phyloP scores from a whole-genome alignment of 2,888 invertebrate genomes.

The Arenicola marina region DNA sequence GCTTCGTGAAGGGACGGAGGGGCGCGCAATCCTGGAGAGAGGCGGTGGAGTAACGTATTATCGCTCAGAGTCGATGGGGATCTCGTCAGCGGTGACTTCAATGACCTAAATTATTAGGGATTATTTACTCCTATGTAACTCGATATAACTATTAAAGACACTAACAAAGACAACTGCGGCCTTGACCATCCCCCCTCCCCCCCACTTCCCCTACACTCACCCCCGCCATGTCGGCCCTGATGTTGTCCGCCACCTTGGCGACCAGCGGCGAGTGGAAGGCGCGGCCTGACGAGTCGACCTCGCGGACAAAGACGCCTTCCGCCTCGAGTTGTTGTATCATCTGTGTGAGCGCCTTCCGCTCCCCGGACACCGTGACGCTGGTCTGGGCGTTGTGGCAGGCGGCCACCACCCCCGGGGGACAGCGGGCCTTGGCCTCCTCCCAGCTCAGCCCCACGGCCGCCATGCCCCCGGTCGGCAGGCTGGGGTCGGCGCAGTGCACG shows the following conservation, averaged over 20 bases:
- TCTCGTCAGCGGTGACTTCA: too few relatives aligned
- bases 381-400: constrained; percentile 93
- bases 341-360: constrained; percentile 63
- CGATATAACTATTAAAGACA: too few relatives aligned
- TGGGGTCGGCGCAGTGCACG: constrained; percentile 53
- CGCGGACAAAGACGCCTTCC: constrained; percentile 56
- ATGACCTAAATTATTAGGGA: too few relatives aligned
- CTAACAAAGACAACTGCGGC: too few relatives aligned
- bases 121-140: too few relatives aligned
- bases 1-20: constrained; percentile 76
- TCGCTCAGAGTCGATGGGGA: too few relatives aligned
- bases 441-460: constrained; percentile 61
- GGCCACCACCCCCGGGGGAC: constrained; percentile 58
- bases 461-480: constrained; percentile 46
- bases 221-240: not conserved
- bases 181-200: too few relatives aligned
- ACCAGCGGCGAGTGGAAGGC: constrained; percentile 55
- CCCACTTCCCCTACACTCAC: not conserved
- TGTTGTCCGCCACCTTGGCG: not conserved
- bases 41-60: not conserved
- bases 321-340: constrained; percentile 55
- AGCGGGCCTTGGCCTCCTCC: constrained; percentile 55
- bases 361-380: constrained; percentile 92
- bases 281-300: constrained; percentile 56
- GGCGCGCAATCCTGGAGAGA: too few relatives aligned